phyloP scores from a whole-genome alignment of 2,797 vertebrate species.

The Picus viridis region DNA sequence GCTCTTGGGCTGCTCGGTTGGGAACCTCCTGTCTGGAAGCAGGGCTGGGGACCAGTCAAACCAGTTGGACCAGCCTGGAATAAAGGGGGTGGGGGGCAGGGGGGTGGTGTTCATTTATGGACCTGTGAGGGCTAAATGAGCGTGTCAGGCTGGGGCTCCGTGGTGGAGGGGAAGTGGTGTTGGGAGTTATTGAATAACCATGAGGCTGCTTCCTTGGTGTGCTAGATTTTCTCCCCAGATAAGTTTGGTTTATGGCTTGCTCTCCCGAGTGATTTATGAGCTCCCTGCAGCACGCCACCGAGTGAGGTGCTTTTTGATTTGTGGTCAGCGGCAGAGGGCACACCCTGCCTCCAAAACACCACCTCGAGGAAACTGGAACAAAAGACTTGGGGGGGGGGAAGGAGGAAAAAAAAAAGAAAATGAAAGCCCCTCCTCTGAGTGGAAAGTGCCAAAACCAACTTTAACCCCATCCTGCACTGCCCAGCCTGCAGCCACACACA shows the following conservation, averaged over 20 bases:
- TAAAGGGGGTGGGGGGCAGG: too few species aligned
- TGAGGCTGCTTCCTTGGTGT: constrained; percentile 57
- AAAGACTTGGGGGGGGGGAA: not conserved
- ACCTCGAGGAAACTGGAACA: constrained; percentile 59
- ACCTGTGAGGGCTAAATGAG: not conserved
- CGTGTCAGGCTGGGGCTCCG: constrained; percentile 14
- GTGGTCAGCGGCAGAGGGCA: constrained; percentile 62
- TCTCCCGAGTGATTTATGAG: constrained; percentile 55
- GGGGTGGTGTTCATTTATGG: not conserved
- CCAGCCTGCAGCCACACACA: too few species aligned
- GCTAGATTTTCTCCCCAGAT: constrained; percentile 45
- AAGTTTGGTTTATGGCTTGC: constrained; percentile 65
- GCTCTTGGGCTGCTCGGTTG: not conserved
- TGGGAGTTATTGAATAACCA: constrained; percentile 62
- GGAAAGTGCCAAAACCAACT: constrained; percentile 14
- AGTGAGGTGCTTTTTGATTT: constrained; percentile 48
- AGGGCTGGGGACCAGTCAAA: not conserved
- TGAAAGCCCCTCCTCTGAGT: constrained; percentile 6
- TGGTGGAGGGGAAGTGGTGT: constrained; percentile 44
- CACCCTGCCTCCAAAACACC: constrained; percentile 57
- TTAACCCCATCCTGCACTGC: constrained; percentile 22
- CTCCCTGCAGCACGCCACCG: not conserved
- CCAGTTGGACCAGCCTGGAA: constrained; percentile 4
- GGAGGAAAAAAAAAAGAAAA: too few species aligned
- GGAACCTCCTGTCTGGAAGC: not conserved